These are phyloP conservation scores for Microcebus ravelobensis DNA, from an alignment of 2,113 vertebrate species.

Conservation along the genomic window DNA sequence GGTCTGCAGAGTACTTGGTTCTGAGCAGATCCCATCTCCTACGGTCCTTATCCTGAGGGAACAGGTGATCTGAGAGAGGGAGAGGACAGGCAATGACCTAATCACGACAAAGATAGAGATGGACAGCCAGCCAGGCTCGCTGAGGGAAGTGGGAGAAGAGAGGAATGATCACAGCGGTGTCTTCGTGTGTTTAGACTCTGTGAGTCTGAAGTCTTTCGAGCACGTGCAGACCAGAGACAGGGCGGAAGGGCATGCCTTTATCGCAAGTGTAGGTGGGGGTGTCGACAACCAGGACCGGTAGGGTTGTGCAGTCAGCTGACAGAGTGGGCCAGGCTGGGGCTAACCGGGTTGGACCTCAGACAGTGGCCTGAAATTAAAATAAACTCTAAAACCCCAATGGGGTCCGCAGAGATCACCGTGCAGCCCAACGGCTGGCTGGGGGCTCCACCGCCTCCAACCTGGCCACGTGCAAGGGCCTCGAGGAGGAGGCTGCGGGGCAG, in stretches of 20 bases:
- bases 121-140: neutral
- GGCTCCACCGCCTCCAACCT: neutral
- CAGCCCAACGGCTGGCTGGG: neutral
- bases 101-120: neutral
- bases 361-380: neutral
- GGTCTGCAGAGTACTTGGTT: neutral
- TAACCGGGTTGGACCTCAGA: neutral
- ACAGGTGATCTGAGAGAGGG: neutral
- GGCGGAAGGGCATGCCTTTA: neutral
- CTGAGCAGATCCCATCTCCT: neutral
- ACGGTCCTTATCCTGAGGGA: neutral
- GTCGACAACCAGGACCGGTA: neutral
- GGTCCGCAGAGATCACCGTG: neutral
- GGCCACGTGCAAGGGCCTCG: neutral
- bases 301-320: neutral
- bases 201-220: neutral
- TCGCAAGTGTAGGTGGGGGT: neutral
- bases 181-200: neutral
- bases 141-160: neutral
- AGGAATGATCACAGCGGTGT: neutral
- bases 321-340: neutral
- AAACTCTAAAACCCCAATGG: neutral
- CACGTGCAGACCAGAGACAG: neutral
- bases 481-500: neutral
- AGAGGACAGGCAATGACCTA: neutral